Percentiles rank a stretch among this genome's conserved stretches.
These are phyloP conservation scores for Anabacerthia variegaticeps DNA, from an alignment of 2,797 vertebrate genomes.

Conservation along the genomic window DNA sequence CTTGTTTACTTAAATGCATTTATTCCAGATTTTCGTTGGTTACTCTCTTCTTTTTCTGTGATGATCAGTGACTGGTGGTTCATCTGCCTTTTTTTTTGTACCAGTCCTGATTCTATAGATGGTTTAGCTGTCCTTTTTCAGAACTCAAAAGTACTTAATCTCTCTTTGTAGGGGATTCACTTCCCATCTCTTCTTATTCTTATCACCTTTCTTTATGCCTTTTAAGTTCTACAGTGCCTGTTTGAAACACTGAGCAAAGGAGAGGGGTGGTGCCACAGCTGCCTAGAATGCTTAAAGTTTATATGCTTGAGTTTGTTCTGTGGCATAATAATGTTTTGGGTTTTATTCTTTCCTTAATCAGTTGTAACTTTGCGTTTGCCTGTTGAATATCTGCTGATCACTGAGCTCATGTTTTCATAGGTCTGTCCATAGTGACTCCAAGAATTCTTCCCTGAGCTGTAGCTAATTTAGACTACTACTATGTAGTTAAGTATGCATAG, in stretches of 20 bases:
- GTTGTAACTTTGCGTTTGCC: neutral
- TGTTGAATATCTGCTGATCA: neutral
- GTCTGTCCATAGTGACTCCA: neutral
- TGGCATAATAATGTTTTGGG: neutral
- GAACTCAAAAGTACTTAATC: neutral
- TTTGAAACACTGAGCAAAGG: neutral
- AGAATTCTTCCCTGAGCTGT: neutral
- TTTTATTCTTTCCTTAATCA: neutral
- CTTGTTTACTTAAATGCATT: neutral
- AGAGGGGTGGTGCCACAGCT: neutral
- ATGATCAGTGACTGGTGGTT: neutral
- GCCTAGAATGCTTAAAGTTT: neutral
- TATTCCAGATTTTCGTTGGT: neutral
- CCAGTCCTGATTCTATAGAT: neutral
- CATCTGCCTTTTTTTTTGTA: neutral
- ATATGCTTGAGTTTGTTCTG: neutral
- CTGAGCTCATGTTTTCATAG: neutral
- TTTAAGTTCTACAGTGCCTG: neutral
- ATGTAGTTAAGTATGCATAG: neutral
- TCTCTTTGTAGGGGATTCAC: neutral
- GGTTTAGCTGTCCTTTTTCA: neutral
- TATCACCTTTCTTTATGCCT: neutral
- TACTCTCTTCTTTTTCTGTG: neutral
- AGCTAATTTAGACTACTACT: neutral
- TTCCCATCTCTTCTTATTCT: conserved; percentile 16